Evolutionary conservation across 2,113 vertebrate species (phyloP), one percentile per base, ranked within the genome.

Genomic region (Poeciliopsis prolifica): DNA sequence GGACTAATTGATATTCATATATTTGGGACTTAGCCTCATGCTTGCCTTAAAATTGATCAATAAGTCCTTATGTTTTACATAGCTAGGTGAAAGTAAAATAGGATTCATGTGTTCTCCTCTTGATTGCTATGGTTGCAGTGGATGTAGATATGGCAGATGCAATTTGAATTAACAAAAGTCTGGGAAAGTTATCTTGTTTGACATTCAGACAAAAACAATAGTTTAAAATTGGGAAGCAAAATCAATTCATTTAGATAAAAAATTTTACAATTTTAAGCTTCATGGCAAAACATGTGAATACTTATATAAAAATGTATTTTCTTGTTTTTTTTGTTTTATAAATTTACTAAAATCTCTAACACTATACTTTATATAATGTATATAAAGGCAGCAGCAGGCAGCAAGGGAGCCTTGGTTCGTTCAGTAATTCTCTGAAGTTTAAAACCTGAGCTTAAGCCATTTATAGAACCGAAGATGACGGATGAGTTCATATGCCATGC

Each of bases 401-500:
- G 29, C 68, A 61, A 42, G 77, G 72, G 90, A 94, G 94, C 91
- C 89, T 86, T 91, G 89, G 91, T 92, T 83, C 79, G 88, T 93
- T 79, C 79, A 70, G 73, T 92, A 95, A 96, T 95, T 93, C 94
- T 94, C 89, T 87, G 87, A 92, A 89, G 94, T 94, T 96, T 96
- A 94, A 94, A 92, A 94, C 79, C 93, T 93, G 93, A 95, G 95
- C 95, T 92, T 94, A 87, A 90, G 94, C 94, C 96, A 95, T 96
- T 95, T 95, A 96, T 95, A 95, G 95, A 91, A 92, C 93, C 88
- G 86, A 92, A 95, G 96, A 98, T 97, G 97, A 99, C 96, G 95
- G 97, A 99, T 98, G 96, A 97, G 97, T 97, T 98, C 95, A 97
- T 98, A 97, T 95, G 94, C 95, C 97, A 97, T 97, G 96, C 97